Evolutionary conservation across 2,888 invertebrate species (phyloP).

Genomic region (Itoplectis maculator): DNA sequence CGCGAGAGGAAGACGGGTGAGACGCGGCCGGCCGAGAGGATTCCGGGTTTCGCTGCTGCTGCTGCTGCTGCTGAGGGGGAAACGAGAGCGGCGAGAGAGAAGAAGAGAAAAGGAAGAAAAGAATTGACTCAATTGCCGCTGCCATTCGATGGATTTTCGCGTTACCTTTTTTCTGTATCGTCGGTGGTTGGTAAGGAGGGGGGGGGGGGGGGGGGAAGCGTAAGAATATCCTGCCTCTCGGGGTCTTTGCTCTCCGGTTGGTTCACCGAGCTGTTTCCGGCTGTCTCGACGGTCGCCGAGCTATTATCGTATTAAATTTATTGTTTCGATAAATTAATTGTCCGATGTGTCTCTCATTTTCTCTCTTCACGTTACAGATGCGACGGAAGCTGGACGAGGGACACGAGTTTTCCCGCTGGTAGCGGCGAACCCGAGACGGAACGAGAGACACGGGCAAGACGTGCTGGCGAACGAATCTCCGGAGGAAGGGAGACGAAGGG

Average conservation of each 20-base stretch:
- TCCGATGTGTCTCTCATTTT: not conserved
- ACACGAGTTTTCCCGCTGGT: slow-evolving; percentile 70
- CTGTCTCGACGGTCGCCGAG: no score
- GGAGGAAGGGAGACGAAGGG: slow-evolving; percentile 4
- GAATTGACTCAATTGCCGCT: slow-evolving; percentile 59
- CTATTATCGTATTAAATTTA: not conserved
- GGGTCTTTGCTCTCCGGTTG: slow-evolving; percentile 14
- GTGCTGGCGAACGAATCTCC: slow-evolving; percentile 27
- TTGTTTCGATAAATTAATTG: slow-evolving; percentile 42
- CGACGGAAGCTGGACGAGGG: slow-evolving; percentile 30
- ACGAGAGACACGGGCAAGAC: slow-evolving; percentile 54
- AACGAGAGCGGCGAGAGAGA: not conserved
- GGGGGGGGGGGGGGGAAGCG: not conserved
- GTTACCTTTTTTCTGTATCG: not conserved
- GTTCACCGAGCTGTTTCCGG: not conserved
- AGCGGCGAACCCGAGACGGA: slow-evolving; percentile 34
- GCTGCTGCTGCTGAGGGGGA: no score
- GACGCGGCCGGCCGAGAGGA: slow-evolving; percentile 3
- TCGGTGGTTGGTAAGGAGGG: no score
- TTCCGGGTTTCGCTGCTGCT: slow-evolving; percentile 5
- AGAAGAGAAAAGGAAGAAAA: slow-evolving; percentile 11
- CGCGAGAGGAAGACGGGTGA: slow-evolving; percentile 50
- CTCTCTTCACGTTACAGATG: not conserved
- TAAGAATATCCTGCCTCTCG: not conserved
- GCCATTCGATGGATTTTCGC: slow-evolving; percentile 38